Conservation (phyloP, 2,888 invertebrate genomes). For the Therioaphis trifolii region DNA sequence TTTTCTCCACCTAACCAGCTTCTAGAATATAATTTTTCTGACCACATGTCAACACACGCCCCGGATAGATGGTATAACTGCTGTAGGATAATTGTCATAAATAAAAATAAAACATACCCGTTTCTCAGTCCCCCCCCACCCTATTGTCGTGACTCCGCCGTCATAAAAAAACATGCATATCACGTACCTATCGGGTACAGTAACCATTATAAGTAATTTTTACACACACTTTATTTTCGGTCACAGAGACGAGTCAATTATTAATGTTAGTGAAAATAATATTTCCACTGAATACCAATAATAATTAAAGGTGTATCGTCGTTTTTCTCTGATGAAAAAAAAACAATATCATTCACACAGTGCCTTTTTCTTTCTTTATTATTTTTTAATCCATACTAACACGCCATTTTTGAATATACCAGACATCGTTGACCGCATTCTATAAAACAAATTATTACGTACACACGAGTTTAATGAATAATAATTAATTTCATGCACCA, state of each 20-base stretch:
- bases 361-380: not conserved
- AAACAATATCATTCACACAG: not conserved
- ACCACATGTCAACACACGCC: no score
- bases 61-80: no score
- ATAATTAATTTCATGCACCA: constrained; percentile 33
- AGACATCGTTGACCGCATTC: not conserved
- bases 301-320: not conserved
- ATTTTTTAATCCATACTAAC: constrained; percentile 6
- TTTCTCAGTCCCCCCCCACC: no score
- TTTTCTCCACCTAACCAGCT: no score
- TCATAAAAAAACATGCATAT: not conserved
- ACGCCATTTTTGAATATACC: constrained; percentile 11
- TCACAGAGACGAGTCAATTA: constrained; percentile 22
- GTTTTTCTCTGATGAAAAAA: not conserved
- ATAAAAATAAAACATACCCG: no score
- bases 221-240: not conserved
- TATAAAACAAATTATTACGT: not conserved
- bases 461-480: not conserved
- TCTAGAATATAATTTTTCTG: no score
- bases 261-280: constrained; percentile 18
- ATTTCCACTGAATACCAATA: not conserved
- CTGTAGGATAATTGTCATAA: no score
- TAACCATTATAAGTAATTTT: no score
- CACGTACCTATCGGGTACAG: no score
- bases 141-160: no score